Evolutionary conservation across 2,888 invertebrate species (phyloP).

Genomic region (Amorpha juglandis): DNA sequence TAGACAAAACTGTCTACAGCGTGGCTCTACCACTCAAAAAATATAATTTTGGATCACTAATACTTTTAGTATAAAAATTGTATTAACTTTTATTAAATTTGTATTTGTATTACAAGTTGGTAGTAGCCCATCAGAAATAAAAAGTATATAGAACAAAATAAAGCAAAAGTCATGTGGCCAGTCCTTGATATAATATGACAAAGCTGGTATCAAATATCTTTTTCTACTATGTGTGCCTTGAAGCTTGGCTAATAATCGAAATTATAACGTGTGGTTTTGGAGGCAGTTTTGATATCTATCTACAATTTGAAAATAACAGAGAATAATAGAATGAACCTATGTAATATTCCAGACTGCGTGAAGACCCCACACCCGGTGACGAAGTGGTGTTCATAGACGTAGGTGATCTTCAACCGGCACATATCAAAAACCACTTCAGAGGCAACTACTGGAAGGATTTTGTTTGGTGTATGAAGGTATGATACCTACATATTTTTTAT

Average conservation of each 20-base stretch:
- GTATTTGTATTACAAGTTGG: too few species aligned
- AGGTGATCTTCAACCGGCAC: constrained; percentile 71
- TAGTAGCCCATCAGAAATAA: too few species aligned
- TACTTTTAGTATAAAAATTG: too few species aligned
- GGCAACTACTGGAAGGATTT: constrained; percentile 78
- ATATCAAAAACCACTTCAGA: constrained; percentile 75
- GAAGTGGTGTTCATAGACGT: constrained; percentile 78
- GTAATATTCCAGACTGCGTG: constrained; percentile 59
- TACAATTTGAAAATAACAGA: neutral
- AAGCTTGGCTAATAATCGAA: neutral
- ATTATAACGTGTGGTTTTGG: neutral
- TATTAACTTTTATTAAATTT: too few species aligned
- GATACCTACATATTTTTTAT: neutral
- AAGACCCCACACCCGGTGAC: constrained; percentile 75
- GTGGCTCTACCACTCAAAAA: too few species aligned
- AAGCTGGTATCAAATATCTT: neutral
- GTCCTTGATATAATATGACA: too few species aligned
- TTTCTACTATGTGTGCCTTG: too few species aligned
- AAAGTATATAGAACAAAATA: too few species aligned
- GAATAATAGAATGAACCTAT: neutral
- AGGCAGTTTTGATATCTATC: too few species aligned
- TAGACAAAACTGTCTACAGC: too few species aligned
- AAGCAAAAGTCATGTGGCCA: too few species aligned
- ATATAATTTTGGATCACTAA: too few species aligned
- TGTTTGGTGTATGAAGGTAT: constrained; percentile 74